Evolutionary conservation across 2,113 vertebrate species (phyloP), one percentile per base, ranked within the genome.

Genomic region (Scytalopus superciliaris): DNA sequence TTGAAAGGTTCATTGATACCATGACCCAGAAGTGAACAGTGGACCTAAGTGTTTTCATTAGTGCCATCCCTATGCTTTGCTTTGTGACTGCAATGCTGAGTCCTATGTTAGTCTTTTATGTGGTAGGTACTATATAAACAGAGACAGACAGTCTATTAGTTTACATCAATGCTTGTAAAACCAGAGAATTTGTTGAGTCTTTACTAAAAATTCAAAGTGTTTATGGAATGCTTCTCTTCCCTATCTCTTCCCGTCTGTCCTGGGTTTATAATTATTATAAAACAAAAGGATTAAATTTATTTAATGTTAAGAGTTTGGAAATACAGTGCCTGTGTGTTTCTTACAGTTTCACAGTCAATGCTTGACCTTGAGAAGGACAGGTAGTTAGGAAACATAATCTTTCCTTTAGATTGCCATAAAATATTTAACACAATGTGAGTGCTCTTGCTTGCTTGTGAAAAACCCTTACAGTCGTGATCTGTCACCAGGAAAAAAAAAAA

Each of bases 181-280:
- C 3, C 11, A 50, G n/a, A 35, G 18, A 39, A 53, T 69, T 60
- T 91, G 23, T 67, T 79, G 66, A 55, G 30, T 56, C 28, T 84
- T 90, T 30, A 55, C 37, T 27, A 50, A 95, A 96, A 86, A 47
- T 70, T 80, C 17, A 63, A 70, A 93, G 23, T 50, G 62, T 45
- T 64, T 77, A 17, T 7, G 14, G 22, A 76, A 66, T 62, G 33
- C 16, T 83, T 1, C 4, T 83, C 60, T 76, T 77, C 25, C 14
- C 4, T 49, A 12, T 59, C 23, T 59, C 24, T 69, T 14, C 17
- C 21, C 7, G 10, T 56, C 30, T 28, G 8, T 14, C 10, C 14
- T n/a, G 10, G 3, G 6, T 60, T 96, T 93, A 45, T 49, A 45
- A 64, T 40, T 55, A 7, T 28, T 75, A 5, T 63, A 39, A 72